Percentiles rank a stretch among this genome's conserved stretches.
Evolutionary conservation across 2,113 vertebrate species (phyloP).

Genomic region (Himantopus leucocephalus): DNA sequence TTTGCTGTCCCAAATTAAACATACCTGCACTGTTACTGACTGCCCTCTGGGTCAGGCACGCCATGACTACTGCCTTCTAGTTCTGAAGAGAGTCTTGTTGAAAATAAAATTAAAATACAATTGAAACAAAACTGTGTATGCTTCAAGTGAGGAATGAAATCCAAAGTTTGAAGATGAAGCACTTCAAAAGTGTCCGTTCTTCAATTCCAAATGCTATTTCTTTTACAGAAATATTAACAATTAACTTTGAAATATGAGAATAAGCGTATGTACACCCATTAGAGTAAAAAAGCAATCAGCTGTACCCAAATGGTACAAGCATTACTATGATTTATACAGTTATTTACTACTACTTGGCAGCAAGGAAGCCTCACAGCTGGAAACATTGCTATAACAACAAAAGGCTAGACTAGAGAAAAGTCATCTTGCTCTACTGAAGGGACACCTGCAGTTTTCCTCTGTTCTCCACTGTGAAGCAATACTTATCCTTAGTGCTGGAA

Average conservation of each 20-base stretch:
- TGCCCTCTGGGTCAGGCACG: neutral
- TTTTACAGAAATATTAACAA: conserved; percentile 11
- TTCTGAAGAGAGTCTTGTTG: neutral
- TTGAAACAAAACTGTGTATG: neutral
- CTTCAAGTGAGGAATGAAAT: neutral
- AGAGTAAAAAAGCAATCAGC: neutral
- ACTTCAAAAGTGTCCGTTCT: neutral
- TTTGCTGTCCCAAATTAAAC: neutral
- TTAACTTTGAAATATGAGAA: conserved; percentile 4
- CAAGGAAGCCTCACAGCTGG: conserved; percentile 32
- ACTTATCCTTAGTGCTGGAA: neutral
- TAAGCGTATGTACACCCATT: neutral
- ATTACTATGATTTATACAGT: conserved; percentile 34
- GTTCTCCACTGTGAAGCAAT: neutral
- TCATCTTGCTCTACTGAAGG: neutral
- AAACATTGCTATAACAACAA: neutral
- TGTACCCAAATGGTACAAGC: neutral
- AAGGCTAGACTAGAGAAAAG: conserved; percentile 4
- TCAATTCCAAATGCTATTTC: neutral
- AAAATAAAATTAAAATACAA: neutral
- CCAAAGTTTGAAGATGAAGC: neutral
- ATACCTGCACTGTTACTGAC: neutral
- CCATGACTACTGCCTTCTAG: neutral
- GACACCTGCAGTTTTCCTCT: conserved; percentile 7
- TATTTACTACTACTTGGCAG: conserved; percentile 46